These are phyloP conservation scores for Celastrina argiolus DNA, from an alignment of 2,888 invertebrate genomes.

Conservation along the genomic window DNA sequence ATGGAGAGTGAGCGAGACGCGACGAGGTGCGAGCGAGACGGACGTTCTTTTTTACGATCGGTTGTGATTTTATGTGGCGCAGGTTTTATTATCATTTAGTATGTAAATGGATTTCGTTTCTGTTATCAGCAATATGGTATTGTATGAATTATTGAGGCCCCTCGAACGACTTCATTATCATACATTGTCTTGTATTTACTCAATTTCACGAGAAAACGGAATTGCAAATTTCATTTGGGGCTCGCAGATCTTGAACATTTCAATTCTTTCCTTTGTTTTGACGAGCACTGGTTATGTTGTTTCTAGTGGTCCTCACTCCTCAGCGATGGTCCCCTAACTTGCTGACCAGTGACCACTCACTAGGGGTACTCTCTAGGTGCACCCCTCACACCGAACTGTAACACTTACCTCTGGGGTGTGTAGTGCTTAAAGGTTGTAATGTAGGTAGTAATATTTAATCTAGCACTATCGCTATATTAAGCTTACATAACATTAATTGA, in stretches of 20 bases:
- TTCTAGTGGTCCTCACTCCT: too few relatives aligned
- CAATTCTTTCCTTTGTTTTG: neutral
- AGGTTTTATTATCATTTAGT: neutral
- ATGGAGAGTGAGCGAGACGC: neutral
- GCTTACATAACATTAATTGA: too few relatives aligned
- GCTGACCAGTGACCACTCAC: too few relatives aligned
- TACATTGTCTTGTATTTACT: neutral
- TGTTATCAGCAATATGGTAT: neutral
- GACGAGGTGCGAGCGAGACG: neutral
- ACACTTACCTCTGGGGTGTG: too few relatives aligned
- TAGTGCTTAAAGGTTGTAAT: too few relatives aligned
- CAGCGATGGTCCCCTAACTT: too few relatives aligned
- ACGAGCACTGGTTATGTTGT: too few relatives aligned
- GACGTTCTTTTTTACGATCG: neutral
- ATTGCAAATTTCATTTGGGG: neutral
- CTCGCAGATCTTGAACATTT: neutral
- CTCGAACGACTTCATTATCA: neutral
- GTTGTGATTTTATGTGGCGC: neutral
- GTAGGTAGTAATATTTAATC: too few relatives aligned
- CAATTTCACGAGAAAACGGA: neutral
- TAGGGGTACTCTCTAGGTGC: too few relatives aligned
- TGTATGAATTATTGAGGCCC: neutral
- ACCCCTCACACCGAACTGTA: too few relatives aligned
- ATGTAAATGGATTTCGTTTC: conserved; percentile 2
- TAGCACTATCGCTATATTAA: too few relatives aligned